These are phyloP conservation scores for Melanotaenia maccullochi DNA, from an alignment of 2,797 vertebrate species.

Conservation along the genomic window DNA sequence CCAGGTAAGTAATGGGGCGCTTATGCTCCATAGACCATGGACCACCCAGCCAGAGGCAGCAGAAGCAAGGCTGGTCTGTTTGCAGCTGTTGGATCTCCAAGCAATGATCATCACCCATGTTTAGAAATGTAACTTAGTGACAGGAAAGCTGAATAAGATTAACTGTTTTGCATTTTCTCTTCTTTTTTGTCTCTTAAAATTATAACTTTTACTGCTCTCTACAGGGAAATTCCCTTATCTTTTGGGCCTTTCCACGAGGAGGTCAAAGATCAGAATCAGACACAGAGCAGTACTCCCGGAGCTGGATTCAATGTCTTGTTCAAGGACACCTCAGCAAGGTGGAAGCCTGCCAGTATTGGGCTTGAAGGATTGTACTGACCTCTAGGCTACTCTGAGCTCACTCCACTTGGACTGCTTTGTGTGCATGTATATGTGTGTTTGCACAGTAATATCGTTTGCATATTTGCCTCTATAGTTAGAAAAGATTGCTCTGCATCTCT, in stretches of 20 bases:
- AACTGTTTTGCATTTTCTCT: conserved; percentile 36
- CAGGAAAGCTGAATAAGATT: conserved; percentile 37
- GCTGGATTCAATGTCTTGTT: conserved; percentile 37
- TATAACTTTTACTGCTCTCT: conserved; percentile 42
- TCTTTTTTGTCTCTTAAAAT: conserved; percentile 42
- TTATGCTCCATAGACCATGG: conserved; percentile 51
- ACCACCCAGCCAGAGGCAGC: conserved; percentile 68
- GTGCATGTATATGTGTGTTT: conserved; percentile 1
- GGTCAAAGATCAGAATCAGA: conserved; percentile 45
- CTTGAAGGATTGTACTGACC: conserved; percentile 22
- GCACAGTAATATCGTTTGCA: conserved; percentile 29
- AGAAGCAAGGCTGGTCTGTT: conserved; percentile 33
- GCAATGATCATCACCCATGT: conserved; percentile 44
- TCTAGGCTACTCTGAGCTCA: conserved; percentile 1
- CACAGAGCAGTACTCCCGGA: conserved; percentile 34
- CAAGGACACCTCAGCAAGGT: conserved; percentile 33
- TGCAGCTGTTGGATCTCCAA: conserved; percentile 51
- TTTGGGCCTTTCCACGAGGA: conserved; percentile 23
- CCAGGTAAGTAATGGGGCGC: conserved; percentile 78
- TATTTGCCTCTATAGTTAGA: conserved; percentile 15
- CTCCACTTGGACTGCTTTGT: conserved; percentile 10
- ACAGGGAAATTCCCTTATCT: conserved; percentile 37
- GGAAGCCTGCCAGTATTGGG: conserved; percentile 22
- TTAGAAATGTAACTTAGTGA: conserved; percentile 38
- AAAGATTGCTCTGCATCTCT: conserved; percentile 17